Conservation (phyloP, 2,797 vertebrate species). For the Tenualosa thibaudeaui region DNA sequence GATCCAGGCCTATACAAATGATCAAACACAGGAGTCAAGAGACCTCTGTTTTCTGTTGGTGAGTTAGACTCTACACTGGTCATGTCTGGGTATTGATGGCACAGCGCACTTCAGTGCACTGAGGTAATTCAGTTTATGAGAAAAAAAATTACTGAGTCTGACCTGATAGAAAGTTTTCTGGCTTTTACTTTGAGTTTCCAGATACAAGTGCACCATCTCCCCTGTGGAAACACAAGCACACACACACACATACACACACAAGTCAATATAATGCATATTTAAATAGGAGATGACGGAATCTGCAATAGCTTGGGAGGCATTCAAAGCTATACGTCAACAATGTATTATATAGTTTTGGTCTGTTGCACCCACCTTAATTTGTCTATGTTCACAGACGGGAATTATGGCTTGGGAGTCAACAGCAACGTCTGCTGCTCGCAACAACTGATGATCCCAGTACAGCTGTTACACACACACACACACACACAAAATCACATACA, state of each 20-base stretch:
- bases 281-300: conserved; percentile 22
- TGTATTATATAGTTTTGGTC: too few species aligned
- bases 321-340: background rate
- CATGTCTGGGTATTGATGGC: too few species aligned
- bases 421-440: conserved; percentile 50
- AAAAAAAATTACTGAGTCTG: background rate
- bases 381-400: background rate
- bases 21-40: too few species aligned
- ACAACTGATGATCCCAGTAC: conserved; percentile 74
- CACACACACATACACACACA: background rate
- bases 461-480: conserved; percentile 56
- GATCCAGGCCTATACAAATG: too few species aligned
- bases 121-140: too few species aligned
- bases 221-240: background rate
- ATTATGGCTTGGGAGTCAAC: background rate
- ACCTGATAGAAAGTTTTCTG: conserved; percentile 68
- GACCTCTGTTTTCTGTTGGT: too few species aligned
- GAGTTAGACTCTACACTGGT: too few species aligned
- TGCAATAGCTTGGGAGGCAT: too few species aligned
- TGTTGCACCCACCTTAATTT: conserved; percentile 1
- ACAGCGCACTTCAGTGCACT: too few species aligned
- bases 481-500: background rate
- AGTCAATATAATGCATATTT: conserved; percentile 18
- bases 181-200: conserved; percentile 61
- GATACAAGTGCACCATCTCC: conserved; percentile 11